Base-by-base conservation (phyloP, 2,113 vertebrate genomes). In the Sylvietta virens region DNA sequence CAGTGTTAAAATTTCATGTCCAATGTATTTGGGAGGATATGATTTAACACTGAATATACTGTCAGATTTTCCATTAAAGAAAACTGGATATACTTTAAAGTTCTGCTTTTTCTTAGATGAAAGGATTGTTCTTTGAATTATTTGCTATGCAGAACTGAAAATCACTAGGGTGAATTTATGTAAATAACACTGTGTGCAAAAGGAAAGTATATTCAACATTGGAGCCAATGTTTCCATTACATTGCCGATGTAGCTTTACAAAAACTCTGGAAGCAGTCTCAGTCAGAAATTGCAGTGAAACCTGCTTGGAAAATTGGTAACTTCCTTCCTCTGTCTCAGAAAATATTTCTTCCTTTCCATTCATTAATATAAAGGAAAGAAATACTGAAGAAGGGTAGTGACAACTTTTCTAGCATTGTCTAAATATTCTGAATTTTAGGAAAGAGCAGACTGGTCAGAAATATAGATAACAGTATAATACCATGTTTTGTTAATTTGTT, bases 301-400 rank as follows among this genome's bases (percentile, higher is more conserved):
- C 4, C 16, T 44, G 9, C 6, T 79, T 0, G 0, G 21, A 82
- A 66, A 83, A 53, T 12, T 21, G 16, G 4, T 53, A 57, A 37
- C 4, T 58, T 57, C 11, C 31, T 56, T 22, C 17, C 7, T 54
- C 10, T 4, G 6, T 45, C 22, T 72, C 13, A 53, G 62, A 73
- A 81, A 35, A 4, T 22, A 17, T 24, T 58, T 66, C 3, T 71
- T 84, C 2, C 67, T 58, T 87, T 54, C 4, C 6, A 54, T 45
- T 81, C 14, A 24, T 39, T 64, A 40, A 8, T 64, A 40, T 13
- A 54, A 67, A 47, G 2, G 13, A 40, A 74, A 90, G 6, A 22
- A 64, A 54, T 35, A 58, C 27, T 16, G 44, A 81, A 51, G n/a
- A 65, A 66, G 3, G 3, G 11, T 35, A 37, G 15, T 39, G 19